Conservation (phyloP, 2,888 invertebrate species). For the Atrina japonica region DNA sequence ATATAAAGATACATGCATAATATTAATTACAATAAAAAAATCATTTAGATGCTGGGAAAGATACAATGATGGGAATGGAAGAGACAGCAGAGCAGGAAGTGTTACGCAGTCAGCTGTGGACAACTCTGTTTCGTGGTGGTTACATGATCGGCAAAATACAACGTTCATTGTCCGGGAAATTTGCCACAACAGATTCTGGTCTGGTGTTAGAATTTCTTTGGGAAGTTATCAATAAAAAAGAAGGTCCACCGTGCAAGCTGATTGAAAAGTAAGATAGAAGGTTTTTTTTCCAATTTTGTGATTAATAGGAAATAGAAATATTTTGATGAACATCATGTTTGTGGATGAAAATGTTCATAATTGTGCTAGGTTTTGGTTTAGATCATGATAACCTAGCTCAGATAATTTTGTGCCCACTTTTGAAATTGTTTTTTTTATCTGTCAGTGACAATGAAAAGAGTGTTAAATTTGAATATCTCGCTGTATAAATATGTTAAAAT, state of each 20-base stretch:
- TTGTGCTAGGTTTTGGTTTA: no score
- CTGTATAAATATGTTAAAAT: no score
- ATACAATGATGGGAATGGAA: constrained; percentile 56
- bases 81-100: constrained; percentile 72
- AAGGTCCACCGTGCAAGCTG: constrained; percentile 41
- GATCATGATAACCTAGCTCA: no score
- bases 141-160: constrained; percentile 76
- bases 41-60: constrained; percentile 44
- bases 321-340: background rate
- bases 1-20: no score
- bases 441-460: no score
- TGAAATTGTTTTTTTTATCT: no score
- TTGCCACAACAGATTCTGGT: constrained; percentile 64
- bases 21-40: no score
- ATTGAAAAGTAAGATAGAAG: constrained; percentile 35
- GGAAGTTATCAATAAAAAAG: constrained; percentile 53
- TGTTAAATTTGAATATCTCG: no score
- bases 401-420: no score
- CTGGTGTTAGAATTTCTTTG: constrained; percentile 59
- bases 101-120: constrained; percentile 78
- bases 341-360: no score
- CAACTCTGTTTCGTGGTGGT: constrained; percentile 78
- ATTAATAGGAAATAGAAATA: background rate
- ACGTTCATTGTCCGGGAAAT: constrained; percentile 77
- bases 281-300: no score